Percentiles rank a stretch among this genome's conserved stretches.
Evolutionary conservation across 2,797 vertebrate species (phyloP).

Genomic region (Poeciliopsis infans): DNA sequence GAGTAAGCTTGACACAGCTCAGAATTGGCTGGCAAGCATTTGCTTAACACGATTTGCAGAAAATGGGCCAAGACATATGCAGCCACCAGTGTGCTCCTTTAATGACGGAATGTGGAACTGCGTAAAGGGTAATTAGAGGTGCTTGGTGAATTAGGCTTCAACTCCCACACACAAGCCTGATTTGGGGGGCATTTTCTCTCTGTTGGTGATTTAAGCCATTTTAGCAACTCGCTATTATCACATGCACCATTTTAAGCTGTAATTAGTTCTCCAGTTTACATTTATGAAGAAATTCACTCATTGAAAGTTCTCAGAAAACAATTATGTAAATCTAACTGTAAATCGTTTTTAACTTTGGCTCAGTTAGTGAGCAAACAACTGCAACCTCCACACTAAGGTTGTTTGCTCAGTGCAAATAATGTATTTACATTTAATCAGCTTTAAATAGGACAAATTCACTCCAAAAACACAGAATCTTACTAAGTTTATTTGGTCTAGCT

Average conservation of each 20-base stretch:
- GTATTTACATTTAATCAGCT: not conserved
- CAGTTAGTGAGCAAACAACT: not conserved
- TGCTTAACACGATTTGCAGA: slow-evolving; percentile 36
- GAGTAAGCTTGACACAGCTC: slow-evolving; percentile 13
- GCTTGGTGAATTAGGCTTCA: slow-evolving; percentile 49
- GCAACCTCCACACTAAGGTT: not conserved
- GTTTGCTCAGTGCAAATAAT: not conserved
- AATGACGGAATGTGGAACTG: slow-evolving; percentile 42
- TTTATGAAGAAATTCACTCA: slow-evolving; percentile 45
- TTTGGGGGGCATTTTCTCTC: slow-evolving; percentile 42
- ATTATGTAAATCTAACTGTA: slow-evolving; percentile 22
- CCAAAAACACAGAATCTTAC: not conserved
- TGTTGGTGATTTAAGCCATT: slow-evolving; percentile 53
- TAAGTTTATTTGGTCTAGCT: no score
- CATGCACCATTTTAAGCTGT: slow-evolving; percentile 53
- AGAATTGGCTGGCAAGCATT: slow-evolving; percentile 20
- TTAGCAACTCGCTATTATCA: slow-evolving; percentile 60
- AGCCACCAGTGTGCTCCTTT: slow-evolving; percentile 35
- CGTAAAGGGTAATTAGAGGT: slow-evolving; percentile 60
- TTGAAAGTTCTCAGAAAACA: slow-evolving; percentile 41
- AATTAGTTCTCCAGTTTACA: slow-evolving; percentile 51
- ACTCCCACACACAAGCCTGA: slow-evolving; percentile 56
- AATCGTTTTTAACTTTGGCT: slow-evolving; percentile 10
- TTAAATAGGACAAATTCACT: not conserved
- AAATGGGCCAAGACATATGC: slow-evolving; percentile 36